A percentile compares a stretch with the other conserved stretches of the same genome.
These are phyloP conservation scores for Eriocheir sinensis DNA, from an alignment of 1,140 invertebrate genomes.

Conservation along the genomic window DNA sequence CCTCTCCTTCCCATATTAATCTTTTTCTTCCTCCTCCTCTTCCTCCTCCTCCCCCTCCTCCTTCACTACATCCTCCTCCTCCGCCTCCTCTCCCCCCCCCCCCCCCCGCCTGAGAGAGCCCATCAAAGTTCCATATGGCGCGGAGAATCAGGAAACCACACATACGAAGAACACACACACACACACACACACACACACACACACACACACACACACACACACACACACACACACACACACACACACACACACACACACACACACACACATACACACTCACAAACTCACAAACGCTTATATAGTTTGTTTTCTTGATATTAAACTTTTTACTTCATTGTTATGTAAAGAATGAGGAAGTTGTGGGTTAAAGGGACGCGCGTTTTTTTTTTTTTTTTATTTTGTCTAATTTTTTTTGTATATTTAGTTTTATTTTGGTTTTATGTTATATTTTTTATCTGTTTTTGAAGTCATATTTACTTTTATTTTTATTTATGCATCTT, in stretches of 20 bases:
- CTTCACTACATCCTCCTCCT: not conserved
- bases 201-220: slow-evolving; percentile 22
- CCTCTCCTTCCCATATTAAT: not conserved
- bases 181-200: slow-evolving; percentile 2
- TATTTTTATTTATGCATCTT: not conserved
- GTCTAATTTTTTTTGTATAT: not conserved
- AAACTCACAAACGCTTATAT: no score
- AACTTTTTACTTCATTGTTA: no score
- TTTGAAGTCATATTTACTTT: not conserved
- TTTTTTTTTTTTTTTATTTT: not conserved
- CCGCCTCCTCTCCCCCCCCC: not conserved
- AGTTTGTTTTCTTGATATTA: no score
- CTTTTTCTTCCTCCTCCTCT: slow-evolving; percentile 19
- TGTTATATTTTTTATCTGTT: not conserved
- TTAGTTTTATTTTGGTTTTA: not conserved
- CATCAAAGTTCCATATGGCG: not conserved
- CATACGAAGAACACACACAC: not conserved
- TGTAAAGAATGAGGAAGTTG: no score
- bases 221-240: slow-evolving; percentile 20
- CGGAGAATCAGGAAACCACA: not conserved
- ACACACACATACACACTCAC: not conserved
- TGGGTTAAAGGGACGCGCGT: no score
- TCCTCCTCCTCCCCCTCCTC: not conserved
- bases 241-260: not conserved
- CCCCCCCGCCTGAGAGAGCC: not conserved